Evolutionary conservation across 2,113 vertebrate species (phyloP), one percentile per base, ranked within the genome.

Genomic region (Excalfactoria chinensis): DNA sequence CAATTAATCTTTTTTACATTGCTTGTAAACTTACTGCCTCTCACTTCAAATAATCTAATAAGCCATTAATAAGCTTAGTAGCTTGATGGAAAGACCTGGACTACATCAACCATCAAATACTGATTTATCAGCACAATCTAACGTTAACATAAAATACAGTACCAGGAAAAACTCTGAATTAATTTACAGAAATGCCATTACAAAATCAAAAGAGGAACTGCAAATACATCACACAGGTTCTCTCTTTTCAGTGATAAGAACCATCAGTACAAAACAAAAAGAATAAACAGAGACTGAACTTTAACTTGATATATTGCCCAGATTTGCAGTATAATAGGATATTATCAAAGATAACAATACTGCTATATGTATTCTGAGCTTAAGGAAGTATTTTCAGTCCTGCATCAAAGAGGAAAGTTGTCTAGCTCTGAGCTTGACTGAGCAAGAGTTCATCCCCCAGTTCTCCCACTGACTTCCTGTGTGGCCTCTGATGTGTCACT

Each of bases 391-490:
- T 79, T 87, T 89, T 84, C 41, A 49, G 59, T 69, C 3, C 15
- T 44, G 6, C 7, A 43, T 68, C 53, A 48, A 63, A 77, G 55
- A 94, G 23, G 23, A 85, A 66, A 76, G 60, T 67, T 67, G 14
- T 77, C 78, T 67, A 55, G 34, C 40, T 19, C 76, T 0, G 0
- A 18, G 73, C 75, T 59, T 40, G n/a, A 93, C 62, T 40, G 28
- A 43, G 21, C 3, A 0, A 0, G 28, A 73, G 32, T 49, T 85
- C 49, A 89, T 35, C 23, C 75, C 13, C 30, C 40, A 58, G 41
- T 46, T 93, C 87, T 96, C 87, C 91, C 87, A 93, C 89, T 73
- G 71, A 89, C 75, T 95, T 95, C 91, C 91, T 87, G 94, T 32
- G 55, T 89, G 84, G 89, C 75, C 68, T 95, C 44, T 73, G 59